Evolutionary conservation across 1,140 invertebrate genomes (phyloP).

Genomic region (Heterodera carotae): DNA sequence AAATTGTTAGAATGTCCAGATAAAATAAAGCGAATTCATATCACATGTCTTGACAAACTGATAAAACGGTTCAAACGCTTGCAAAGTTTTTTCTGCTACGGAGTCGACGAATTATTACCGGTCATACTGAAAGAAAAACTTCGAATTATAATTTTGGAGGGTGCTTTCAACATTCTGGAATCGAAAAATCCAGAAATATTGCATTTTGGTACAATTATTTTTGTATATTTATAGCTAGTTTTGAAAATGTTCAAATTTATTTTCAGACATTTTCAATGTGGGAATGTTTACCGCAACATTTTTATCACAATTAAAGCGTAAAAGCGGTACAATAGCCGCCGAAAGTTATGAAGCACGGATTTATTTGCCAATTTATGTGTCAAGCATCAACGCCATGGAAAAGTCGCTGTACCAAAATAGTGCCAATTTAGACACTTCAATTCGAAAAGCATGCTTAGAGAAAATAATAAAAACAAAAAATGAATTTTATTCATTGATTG

Average conservation of each 20-base stretch:
- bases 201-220: background rate
- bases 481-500: background rate
- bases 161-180: background rate
- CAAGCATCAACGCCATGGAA: background rate
- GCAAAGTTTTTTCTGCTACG: background rate
- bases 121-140: background rate
- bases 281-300: background rate
- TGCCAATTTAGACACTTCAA: background rate
- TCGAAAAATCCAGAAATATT: background rate
- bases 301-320: background rate
- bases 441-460: background rate
- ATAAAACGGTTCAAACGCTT: background rate
- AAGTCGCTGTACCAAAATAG: background rate
- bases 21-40: background rate
- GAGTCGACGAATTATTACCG: background rate
- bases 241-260: background rate
- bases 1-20: background rate
- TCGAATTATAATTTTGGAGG: background rate
- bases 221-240: background rate
- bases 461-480: background rate
- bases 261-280: background rate
- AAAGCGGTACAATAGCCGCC: background rate
- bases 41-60: background rate
- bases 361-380: background rate
- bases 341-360: background rate